Evolutionary conservation across 2,113 vertebrate genomes (phyloP), one percentile per base, ranked within the genome.

Genomic region (Nansenia antarctica): DNA sequence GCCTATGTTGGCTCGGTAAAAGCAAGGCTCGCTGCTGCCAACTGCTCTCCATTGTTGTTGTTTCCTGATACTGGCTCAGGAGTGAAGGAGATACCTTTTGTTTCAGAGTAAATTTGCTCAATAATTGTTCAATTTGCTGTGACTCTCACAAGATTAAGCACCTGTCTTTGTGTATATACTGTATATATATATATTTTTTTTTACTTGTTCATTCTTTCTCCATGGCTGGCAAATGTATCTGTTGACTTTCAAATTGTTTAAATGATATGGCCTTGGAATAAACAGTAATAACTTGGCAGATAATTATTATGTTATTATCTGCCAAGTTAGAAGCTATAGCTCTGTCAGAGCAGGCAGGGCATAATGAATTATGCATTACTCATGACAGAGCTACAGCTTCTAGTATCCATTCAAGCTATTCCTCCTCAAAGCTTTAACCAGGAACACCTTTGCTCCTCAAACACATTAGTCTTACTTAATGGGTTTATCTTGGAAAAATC

Each of bases 131-230:
- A 57, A 24, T 77, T 67, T 42, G 45, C 52, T 68, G 32, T 59
- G 39, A 72, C 55, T 65, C n/a, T 14, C 27, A 5, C 1, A 68
- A 60, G 53, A 77, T 73, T 66, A 80, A 76, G 26, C 6, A 39
- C 3, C 30, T 59, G 31, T 47, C 65, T 62, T 15, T 42, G 31
- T 60, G 24, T 52, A n/a, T n/a, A n/a, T n/a, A n/a, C n/a, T n/a
- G n/a, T n/a, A n/a, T n/a, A n/a, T n/a, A n/a, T n/a, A n/a, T 47
- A 31, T 14, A 20, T 78, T 61, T 70, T 76, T 70, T 58, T 61
- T 73, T 45, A 20, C 20, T 47, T 20, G 49, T 71, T 75, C 59
- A 31, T 62, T 5, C 29, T 42, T 11, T 42, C 18, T 42, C 3
- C 39, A 42, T 18, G 18, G 39, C 39, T 42, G 3, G 39, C 39